phyloP scores from a whole-genome alignment of 2,113 vertebrate species.

The Nerophis lumbriciformis region DNA sequence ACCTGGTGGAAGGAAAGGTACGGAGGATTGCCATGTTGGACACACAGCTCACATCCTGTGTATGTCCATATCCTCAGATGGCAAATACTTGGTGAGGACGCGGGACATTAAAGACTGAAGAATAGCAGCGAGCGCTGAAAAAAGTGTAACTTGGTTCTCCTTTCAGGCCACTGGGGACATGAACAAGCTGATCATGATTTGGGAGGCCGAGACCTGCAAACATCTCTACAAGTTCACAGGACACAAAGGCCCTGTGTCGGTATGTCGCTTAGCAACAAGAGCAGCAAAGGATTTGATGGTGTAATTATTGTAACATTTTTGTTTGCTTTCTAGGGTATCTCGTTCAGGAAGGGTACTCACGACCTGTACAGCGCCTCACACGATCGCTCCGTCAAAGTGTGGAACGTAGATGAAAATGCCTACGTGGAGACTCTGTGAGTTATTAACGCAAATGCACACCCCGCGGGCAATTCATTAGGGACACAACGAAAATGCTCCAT shows the following conservation, averaged over 20 bases:
- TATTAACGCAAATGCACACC: background rate
- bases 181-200: slow-evolving; percentile 91
- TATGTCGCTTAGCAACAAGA: slow-evolving; percentile 50
- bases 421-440: slow-evolving; percentile 95
- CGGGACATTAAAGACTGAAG: background rate
- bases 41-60: slow-evolving; percentile 83
- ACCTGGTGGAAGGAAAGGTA: slow-evolving; percentile 79
- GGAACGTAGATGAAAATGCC: slow-evolving; percentile 91
- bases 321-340: slow-evolving; percentile 76
- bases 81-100: slow-evolving; percentile 84
- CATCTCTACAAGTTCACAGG: slow-evolving; percentile 88
- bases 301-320: no score
- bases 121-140: background rate
- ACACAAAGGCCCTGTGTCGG: slow-evolving; percentile 85
- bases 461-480: background rate
- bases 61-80: slow-evolving; percentile 91
- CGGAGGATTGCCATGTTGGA: slow-evolving; percentile 73
- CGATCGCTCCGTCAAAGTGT: slow-evolving; percentile 91
- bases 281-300: no score
- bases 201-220: slow-evolving; percentile 83
- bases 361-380: slow-evolving; percentile 92
- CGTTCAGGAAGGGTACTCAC: slow-evolving; percentile 87
- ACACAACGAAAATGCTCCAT: background rate
- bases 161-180: slow-evolving; percentile 87
- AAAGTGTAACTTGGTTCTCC: background rate